phyloP scores from a whole-genome alignment of 2,888 invertebrate species.

The Sesia apiformis region DNA sequence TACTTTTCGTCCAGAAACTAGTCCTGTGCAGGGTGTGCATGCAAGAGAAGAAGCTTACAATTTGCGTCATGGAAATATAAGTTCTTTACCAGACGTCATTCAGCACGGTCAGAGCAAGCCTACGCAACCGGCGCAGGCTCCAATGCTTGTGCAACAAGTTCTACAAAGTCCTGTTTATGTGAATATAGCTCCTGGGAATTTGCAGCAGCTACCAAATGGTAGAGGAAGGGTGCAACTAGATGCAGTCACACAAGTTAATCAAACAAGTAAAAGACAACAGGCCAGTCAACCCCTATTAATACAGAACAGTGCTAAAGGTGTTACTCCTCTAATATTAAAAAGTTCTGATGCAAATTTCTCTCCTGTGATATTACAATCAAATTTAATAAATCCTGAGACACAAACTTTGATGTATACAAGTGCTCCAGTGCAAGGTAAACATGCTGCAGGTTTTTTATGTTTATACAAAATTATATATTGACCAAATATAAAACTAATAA shows the following conservation, averaged over 20 bases:
- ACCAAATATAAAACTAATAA: too few species aligned
- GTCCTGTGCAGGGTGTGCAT: slow-evolving; percentile 42
- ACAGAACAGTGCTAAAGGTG: slow-evolving; percentile 49
- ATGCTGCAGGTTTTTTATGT: background rate
- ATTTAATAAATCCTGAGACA: slow-evolving; percentile 69
- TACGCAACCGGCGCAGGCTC: slow-evolving; percentile 25
- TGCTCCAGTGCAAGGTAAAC: slow-evolving; percentile 57
- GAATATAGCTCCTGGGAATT: slow-evolving; percentile 44
- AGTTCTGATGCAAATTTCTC: slow-evolving; percentile 59
- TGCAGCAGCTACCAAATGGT: slow-evolving; percentile 46
- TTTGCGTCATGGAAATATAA: slow-evolving; percentile 31
- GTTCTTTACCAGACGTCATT: slow-evolving; percentile 38
- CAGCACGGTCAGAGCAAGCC: slow-evolving; percentile 35
- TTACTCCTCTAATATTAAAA: slow-evolving; percentile 56
- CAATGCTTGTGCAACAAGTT: slow-evolving; percentile 60
- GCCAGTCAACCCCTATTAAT: slow-evolving; percentile 44
- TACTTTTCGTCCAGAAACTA: slow-evolving; percentile 19
- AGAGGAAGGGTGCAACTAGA: slow-evolving; percentile 43
- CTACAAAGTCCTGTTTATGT: slow-evolving; percentile 59
- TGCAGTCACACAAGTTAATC: slow-evolving; percentile 32
- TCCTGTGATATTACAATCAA: slow-evolving; percentile 79
- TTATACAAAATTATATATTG: background rate
- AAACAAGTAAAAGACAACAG: slow-evolving; percentile 28
- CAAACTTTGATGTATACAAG: slow-evolving; percentile 67
- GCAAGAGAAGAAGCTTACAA: slow-evolving; percentile 44